phyloP scores from a whole-genome alignment of 2,888 invertebrate species.

The Trimorus sp. region DNA sequence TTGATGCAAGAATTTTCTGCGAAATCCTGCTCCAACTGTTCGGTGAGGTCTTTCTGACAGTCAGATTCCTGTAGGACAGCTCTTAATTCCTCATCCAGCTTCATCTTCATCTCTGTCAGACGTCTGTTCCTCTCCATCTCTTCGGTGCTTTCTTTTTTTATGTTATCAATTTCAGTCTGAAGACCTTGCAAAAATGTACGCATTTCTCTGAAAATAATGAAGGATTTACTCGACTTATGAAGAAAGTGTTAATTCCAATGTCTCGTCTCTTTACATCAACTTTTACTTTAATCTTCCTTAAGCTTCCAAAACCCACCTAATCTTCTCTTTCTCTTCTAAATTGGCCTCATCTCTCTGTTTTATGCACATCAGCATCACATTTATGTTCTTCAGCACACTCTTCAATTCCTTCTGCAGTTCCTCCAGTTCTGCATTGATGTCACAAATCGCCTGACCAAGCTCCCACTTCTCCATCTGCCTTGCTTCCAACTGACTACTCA shows the following conservation, averaged over 20 bases:
- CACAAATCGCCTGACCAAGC: slow-evolving; percentile 84
- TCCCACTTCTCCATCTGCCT: slow-evolving; percentile 86
- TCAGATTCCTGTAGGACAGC: slow-evolving; percentile 79
- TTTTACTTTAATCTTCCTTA: too few species aligned
- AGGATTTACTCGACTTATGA: too few species aligned
- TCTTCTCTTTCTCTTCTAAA: slow-evolving; percentile 84
- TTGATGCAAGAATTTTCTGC: slow-evolving; percentile 81
- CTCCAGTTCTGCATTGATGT: slow-evolving; percentile 89
- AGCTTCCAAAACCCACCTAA: slow-evolving; percentile 84
- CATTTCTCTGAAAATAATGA: slow-evolving; percentile 82
- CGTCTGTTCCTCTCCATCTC: slow-evolving; percentile 87
- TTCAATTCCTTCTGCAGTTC: slow-evolving; percentile 87
- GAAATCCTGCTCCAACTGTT: slow-evolving; percentile 83
- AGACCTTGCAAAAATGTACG: slow-evolving; percentile 84
- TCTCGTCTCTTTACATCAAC: too few species aligned
- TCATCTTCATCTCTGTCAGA: slow-evolving; percentile 84
- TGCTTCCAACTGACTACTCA: slow-evolving; percentile 86
- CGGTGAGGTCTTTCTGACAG: slow-evolving; percentile 83
- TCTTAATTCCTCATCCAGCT: slow-evolving; percentile 84
- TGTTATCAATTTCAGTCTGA: slow-evolving; percentile 85
- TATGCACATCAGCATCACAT: slow-evolving; percentile 88
- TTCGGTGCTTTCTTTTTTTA: slow-evolving; percentile 85
- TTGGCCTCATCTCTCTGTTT: slow-evolving; percentile 86
- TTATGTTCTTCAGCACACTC: slow-evolving; percentile 88
- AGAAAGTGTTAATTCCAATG: too few species aligned